phyloP scores from a whole-genome alignment of 2,113 vertebrate species.

The Notarius lentiginosus region DNA sequence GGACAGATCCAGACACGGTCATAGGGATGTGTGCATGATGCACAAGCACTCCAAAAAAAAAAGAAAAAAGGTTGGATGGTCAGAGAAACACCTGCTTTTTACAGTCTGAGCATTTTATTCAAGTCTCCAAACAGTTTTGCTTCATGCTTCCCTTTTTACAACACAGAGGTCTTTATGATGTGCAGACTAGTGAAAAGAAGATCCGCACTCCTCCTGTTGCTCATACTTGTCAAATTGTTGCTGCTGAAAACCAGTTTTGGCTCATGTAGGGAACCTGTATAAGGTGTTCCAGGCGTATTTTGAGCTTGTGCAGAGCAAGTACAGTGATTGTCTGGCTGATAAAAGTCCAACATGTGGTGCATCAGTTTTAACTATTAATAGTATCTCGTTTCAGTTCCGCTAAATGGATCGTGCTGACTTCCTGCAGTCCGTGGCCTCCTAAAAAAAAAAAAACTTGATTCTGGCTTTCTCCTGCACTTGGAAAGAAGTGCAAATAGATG shows the following conservation, averaged over 20 bases:
- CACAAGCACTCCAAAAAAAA: background rate
- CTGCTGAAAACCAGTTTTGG: constrained; percentile 8
- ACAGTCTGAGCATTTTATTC: background rate
- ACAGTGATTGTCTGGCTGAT: constrained; percentile 11
- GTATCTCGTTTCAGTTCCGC: background rate
- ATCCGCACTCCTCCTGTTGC: background rate
- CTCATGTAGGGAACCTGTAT: constrained; percentile 5
- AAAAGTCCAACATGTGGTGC: background rate
- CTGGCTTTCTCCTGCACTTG: constrained; percentile 17
- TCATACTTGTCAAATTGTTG: background rate
- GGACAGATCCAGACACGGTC: background rate
- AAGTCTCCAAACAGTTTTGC: background rate
- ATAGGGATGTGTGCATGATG: background rate
- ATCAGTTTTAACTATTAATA: constrained; percentile 11
- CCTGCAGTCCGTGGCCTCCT: constrained; percentile 3
- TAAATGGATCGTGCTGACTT: constrained; percentile 12
- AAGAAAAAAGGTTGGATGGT: background rate
- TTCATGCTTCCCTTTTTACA: constrained; percentile 21
- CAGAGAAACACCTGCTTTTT: background rate
- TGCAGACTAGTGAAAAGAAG: background rate
- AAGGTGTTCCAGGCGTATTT: constrained; percentile 7
- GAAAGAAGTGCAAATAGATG: constrained; percentile 21
- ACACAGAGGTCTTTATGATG: constrained; percentile 6
- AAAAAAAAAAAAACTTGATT: background rate
- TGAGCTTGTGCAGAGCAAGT: constrained; percentile 23